These are phyloP conservation scores for Campoplex capitator DNA, from an alignment of 2,888 invertebrate genomes.

Conservation along the genomic window DNA sequence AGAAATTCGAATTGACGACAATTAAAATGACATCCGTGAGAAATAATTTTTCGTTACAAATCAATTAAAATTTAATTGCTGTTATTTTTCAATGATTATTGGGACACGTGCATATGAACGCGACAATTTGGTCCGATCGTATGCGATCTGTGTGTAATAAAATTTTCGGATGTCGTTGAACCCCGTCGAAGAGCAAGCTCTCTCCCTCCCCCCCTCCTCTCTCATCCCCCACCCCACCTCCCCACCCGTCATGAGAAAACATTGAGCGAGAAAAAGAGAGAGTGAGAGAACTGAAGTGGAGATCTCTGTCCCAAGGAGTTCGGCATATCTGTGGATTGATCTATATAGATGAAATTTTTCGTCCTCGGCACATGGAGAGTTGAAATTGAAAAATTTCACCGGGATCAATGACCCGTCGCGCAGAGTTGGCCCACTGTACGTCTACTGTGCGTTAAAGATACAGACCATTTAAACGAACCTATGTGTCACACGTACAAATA, in stretches of 20 bases:
- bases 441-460: constrained; percentile 5
- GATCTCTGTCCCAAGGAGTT: constrained; percentile 52
- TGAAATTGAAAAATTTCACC: constrained; percentile 64
- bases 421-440: constrained; percentile 60
- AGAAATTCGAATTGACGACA: constrained; percentile 28
- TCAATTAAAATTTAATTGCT: constrained; percentile 36
- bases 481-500: constrained; percentile 36
- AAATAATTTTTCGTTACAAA: neutral
- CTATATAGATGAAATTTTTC: constrained; percentile 60
- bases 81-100: constrained; percentile 1
- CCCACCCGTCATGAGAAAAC: constrained; percentile 32
- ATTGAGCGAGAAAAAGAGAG: constrained; percentile 43
- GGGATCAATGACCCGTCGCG: constrained; percentile 63
- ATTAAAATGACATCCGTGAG: constrained; percentile 14
- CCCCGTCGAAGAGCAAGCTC: constrained; percentile 5
- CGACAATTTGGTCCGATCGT: constrained; percentile 45
- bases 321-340: constrained; percentile 58
- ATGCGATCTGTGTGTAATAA: constrained; percentile 47
- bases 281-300: constrained; percentile 20
- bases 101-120: neutral
- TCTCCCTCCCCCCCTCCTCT: no score
- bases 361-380: constrained; percentile 60
- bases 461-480: constrained; percentile 12
- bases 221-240: neutral
- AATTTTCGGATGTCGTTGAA: constrained; percentile 54